Evolutionary conservation across 2,888 invertebrate genomes (phyloP), one percentile per base, ranked within the genome.

Genomic region (Philereme transversata): DNA sequence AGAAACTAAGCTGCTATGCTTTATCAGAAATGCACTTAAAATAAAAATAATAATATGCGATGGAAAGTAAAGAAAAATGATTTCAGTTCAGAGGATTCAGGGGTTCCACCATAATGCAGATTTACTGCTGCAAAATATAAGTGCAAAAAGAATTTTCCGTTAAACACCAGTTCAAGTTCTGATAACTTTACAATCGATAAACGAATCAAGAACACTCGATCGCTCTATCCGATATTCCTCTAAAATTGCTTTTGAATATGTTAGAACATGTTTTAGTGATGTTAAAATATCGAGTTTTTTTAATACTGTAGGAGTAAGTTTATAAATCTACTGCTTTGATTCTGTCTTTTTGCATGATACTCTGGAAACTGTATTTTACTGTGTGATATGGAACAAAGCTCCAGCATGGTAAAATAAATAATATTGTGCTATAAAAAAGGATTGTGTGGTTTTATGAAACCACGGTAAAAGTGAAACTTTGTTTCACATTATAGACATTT

Each of bases 41-140:
- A 59, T 59, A 59, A 56, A 56, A 55, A 54, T 44, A 48, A 55
- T 62, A 43, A 51, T 62, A 51, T 58, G 58, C 44, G 41, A 43
- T 51, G 34, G 52, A 56, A 50, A 51, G 51, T 48, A 22, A 36
- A 48, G 48, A 47, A 55, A 55, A 51, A 51, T 51, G 50, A 54
- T 57, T 57, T 57, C 57, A 57, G n/a, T 57, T 57, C 57, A 57
- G 7, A 52, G 22, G 60, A 61, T 57, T 57, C 35, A 43, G 44
- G 34, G 44, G 51, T 60, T 51, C n/a, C n/a, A 45, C 46, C 60
- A 51, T 51, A 22, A 51, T 33, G 46, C 9, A 49, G 40, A 50
- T 60, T 44, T 56, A 47, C 44, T 51, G 44, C n/a, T 56, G 44
- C 6, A 5, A 58, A 22, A 58, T 44, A 34, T 5, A 56, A 45